Evolutionary conservation across 1,140 invertebrate genomes (phyloP), one percentile per base, ranked within the genome.

Genomic region (Drosophila novamexicana): DNA sequence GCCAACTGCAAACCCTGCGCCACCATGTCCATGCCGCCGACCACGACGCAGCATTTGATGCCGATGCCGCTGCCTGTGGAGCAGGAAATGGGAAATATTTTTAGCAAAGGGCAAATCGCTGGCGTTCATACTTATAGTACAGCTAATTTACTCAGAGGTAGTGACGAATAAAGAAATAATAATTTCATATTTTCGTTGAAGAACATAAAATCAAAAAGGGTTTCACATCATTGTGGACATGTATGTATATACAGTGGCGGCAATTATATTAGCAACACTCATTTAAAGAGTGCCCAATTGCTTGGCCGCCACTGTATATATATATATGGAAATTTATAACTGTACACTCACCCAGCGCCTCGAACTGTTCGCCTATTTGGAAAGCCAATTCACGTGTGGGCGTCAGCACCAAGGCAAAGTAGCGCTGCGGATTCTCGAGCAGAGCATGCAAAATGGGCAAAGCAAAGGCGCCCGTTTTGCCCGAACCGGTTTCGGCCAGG

Each of bases 11-110:
- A 92, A 0, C 97, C 95, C 92, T 99, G 99, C 0, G 97, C 95
- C 82, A 98, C 96, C 97, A 99, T 99, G 91, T 99, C 98, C 95
- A 99, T 98, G 3, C 99, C 99, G 63, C 99, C 99, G 44, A 99
- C 98, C 89, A 99, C 97, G 1, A 99, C 98, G 75, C 95, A 97
- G 94, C 96, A 97, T 94, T 99, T 98, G 1, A 99, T 96, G 54
- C 98, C 98, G 90, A 99, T 98, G 69, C 88, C 83, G 45, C 79
- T 86, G 95, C 96, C 97, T 84, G 97, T 18, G 22, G 22, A 7
- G 9, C 10, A 49, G 57, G 4, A 34, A 50, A 62, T 14, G 2
- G 7, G 39, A 22, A 14, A 9, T 18, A 1, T 5, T 12, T 37
- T 59, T 34, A 1, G 54, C 53, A 42, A 49, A 16, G 6, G 22